Conservation (phyloP, 2,888 invertebrate genomes). For the Cataglyphis albicans region DNA sequence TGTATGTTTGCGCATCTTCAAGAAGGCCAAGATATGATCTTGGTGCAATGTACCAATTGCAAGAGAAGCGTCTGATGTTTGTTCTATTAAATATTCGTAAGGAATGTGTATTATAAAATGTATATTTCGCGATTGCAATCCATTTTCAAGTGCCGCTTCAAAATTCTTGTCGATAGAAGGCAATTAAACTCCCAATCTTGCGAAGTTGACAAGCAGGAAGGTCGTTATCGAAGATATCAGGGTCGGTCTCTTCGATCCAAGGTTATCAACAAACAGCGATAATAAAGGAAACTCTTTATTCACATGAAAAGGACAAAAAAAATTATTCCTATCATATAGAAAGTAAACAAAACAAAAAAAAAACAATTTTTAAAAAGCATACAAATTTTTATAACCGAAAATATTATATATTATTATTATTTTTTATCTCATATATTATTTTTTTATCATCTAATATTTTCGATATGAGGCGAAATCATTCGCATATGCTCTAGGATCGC, state of each 20-base stretch:
- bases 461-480: background rate
- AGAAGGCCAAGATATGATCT: conserved; percentile 17
- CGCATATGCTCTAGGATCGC: background rate
- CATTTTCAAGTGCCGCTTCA: conserved; percentile 33
- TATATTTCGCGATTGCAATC: conserved; percentile 31
- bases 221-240: conserved; percentile 23
- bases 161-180: conserved; percentile 23
- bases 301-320: background rate
- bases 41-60: conserved; percentile 9
- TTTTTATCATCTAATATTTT: background rate
- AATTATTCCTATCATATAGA: background rate
- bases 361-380: background rate
- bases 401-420: background rate
- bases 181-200: conserved; percentile 43
- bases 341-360: background rate
- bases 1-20: conserved; percentile 16
- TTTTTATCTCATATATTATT: no score
- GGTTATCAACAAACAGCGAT: conserved; percentile 10
- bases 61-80: conserved; percentile 4
- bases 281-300: conserved; percentile 1
- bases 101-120: background rate
- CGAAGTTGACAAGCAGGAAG: background rate
- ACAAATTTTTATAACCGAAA: background rate
- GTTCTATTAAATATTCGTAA: background rate
- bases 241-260: background rate